These are phyloP conservation scores for Julus scandinavius DNA, from an alignment of 2,888 invertebrate species.

Conservation along the genomic window DNA sequence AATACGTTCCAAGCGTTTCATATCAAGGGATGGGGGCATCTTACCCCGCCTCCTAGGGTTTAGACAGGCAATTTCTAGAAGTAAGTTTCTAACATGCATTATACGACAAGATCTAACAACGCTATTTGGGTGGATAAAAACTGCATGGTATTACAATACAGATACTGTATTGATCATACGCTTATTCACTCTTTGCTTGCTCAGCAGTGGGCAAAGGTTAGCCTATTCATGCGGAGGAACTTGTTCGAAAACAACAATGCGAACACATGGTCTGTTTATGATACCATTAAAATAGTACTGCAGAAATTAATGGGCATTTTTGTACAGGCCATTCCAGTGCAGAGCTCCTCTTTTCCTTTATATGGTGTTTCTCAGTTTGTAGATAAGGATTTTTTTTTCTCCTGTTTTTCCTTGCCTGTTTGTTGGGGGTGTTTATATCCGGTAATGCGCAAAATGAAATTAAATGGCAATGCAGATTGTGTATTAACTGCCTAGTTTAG, in stretches of 20 bases:
- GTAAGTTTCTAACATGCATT: background rate
- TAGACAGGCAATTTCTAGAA: background rate
- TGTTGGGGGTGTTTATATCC: background rate
- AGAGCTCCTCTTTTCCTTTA: background rate
- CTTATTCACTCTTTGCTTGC: background rate
- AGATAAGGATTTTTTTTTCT: background rate
- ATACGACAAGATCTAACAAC: background rate
- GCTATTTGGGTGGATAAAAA: background rate
- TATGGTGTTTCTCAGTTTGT: background rate
- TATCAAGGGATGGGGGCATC: background rate
- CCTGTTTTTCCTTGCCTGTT: background rate
- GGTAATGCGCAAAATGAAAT: background rate
- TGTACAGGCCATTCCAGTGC: background rate
- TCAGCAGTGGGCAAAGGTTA: background rate
- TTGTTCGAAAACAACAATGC: background rate
- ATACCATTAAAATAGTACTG: background rate
- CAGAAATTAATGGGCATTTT: conserved; percentile 3
- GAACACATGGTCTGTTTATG: conserved; percentile 7
- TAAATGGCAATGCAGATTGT: background rate
- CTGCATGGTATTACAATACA: background rate
- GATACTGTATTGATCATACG: background rate
- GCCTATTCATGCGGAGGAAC: background rate
- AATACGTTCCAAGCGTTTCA: too few species aligned
- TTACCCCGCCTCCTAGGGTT: background rate
- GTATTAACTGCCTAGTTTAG: background rate